phyloP scores from a whole-genome alignment of 2,113 vertebrate species.

The Pristiophorus japonicus region DNA sequence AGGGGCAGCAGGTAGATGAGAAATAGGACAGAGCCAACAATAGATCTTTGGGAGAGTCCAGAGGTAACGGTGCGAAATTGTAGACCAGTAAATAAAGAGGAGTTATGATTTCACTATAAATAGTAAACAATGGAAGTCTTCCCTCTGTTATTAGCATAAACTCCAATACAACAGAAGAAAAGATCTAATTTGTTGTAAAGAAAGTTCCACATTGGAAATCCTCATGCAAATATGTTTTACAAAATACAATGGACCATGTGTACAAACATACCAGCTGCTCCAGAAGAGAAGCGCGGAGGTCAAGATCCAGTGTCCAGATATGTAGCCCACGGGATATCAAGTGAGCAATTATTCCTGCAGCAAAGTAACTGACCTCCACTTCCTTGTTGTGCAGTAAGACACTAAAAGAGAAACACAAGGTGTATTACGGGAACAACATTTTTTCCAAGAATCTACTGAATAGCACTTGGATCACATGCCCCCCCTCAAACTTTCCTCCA shows the following conservation, averaged over 20 bases:
- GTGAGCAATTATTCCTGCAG: constrained; percentile 92
- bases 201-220: background rate
- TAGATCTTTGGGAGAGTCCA: background rate
- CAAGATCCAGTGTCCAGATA: constrained; percentile 76
- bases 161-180: background rate
- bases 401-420: constrained; percentile 45
- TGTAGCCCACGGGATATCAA: constrained; percentile 89
- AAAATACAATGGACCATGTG: background rate
- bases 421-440: background rate
- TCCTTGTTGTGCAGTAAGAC: constrained; percentile 83
- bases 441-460: background rate
- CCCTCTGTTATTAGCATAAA: background rate
- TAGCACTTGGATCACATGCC: too few relatives aligned
- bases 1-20: too few relatives aligned
- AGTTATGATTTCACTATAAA: background rate
- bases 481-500: background rate
- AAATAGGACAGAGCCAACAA: background rate
- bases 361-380: constrained; percentile 98
- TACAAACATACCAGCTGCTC: constrained; percentile 74
- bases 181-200: background rate
- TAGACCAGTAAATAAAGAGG: background rate
- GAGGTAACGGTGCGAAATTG: background rate
- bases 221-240: background rate
- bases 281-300: constrained; percentile 74
- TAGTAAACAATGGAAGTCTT: background rate